phyloP scores from a whole-genome alignment of 1,140 invertebrate genomes.

The Sycophaga agraensis region DNA sequence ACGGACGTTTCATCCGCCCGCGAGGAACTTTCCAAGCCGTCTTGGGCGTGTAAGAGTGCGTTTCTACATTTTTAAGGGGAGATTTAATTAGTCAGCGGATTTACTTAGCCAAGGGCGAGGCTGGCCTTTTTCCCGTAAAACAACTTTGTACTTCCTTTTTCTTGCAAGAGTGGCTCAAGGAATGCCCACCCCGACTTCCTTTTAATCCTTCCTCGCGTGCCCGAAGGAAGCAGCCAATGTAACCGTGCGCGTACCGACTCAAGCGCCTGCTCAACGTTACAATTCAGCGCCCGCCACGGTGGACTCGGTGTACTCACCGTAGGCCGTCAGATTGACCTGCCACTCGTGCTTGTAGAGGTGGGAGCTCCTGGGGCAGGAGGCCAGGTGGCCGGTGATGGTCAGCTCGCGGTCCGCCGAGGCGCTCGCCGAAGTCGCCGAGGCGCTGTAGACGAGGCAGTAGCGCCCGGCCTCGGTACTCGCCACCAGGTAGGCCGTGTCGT shows the following conservation, averaged over 20 bases:
- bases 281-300: neutral
- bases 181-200: too few species aligned
- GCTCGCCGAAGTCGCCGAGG: constrained; percentile 39
- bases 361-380: constrained; percentile 51
- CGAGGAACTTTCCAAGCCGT: too few species aligned
- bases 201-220: too few species aligned
- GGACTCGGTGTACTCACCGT: constrained; percentile 39
- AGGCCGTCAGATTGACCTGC: constrained; percentile 54
- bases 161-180: too few species aligned
- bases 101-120: too few species aligned
- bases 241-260: neutral
- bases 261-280: neutral
- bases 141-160: neutral
- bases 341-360: constrained; percentile 49
- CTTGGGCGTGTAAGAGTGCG: too few species aligned
- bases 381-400: constrained; percentile 51
- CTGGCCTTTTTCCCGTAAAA: neutral
- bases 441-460: constrained; percentile 53
- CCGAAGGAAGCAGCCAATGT: too few species aligned
- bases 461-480: constrained; percentile 57
- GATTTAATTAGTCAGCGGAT: too few species aligned
- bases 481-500: constrained; percentile 67
- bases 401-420: constrained; percentile 38
- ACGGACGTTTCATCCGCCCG: too few species aligned
- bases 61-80: too few species aligned